A percentile compares a stretch with the other conserved stretches of the same genome.
phyloP scores from a whole-genome alignment of 2,113 vertebrate genomes.

The Promerops cafer region DNA sequence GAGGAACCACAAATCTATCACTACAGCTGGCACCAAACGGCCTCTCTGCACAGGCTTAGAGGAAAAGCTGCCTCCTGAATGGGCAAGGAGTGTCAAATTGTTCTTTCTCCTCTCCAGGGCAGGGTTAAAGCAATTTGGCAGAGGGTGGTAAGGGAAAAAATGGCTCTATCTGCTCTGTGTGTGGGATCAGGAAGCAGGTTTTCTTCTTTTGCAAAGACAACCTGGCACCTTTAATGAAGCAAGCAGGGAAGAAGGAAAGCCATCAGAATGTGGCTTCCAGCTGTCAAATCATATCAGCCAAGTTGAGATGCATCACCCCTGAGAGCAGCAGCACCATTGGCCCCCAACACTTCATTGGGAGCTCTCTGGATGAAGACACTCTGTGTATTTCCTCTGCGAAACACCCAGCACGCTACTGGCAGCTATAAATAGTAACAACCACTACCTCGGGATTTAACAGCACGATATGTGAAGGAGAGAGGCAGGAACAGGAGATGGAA shows the following conservation, averaged over 20 bases:
- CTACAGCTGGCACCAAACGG: conserved; percentile 22
- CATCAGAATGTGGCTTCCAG: conserved; percentile 18
- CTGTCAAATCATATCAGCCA: conserved; percentile 28
- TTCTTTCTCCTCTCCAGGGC: conserved; percentile 20
- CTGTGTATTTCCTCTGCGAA: not conserved
- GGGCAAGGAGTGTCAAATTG: not conserved
- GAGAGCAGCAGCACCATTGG: not conserved
- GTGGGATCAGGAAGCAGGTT: conserved; percentile 40
- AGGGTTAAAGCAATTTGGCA: conserved; percentile 41
- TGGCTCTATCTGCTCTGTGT: not conserved
- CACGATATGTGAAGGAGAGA: not conserved
- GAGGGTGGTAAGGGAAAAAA: conserved; percentile 12
- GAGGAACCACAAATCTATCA: conserved; percentile 48
- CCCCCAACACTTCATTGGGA: not conserved
- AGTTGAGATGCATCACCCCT: not conserved
- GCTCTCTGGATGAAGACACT: not conserved
- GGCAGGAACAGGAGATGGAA: not conserved
- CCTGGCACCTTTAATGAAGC: conserved; percentile 21
- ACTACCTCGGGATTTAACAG: not conserved
- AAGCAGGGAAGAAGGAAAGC: not conserved
- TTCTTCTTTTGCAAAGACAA: not conserved
- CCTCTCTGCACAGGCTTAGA: not conserved
- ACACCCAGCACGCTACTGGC: not conserved
- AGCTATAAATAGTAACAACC: conserved; percentile 14
- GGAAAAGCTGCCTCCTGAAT: conserved; percentile 25